These are phyloP conservation scores for Dicranocentrus wangi DNA, from an alignment of 2,888 invertebrate genomes.

Conservation along the genomic window DNA sequence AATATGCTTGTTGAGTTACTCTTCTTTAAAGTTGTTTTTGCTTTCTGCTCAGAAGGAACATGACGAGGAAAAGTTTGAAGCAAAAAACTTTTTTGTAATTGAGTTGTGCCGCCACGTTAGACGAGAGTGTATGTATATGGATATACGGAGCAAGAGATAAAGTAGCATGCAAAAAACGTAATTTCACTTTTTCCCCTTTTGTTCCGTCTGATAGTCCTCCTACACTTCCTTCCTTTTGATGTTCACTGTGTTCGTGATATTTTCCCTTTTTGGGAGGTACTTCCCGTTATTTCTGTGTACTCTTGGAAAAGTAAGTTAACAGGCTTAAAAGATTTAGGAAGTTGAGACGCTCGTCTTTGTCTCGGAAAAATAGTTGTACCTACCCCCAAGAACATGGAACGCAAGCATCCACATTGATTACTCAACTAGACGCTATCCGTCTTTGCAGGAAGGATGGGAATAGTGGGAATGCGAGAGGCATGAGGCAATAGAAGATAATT, in stretches of 20 bases:
- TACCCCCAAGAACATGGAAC: background rate
- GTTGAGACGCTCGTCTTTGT: constrained; percentile 28
- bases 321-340: constrained; percentile 51
- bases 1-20: constrained; percentile 26
- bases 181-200: constrained; percentile 22
- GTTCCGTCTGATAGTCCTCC: background rate
- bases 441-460: too few species aligned
- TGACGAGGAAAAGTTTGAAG: too few species aligned
- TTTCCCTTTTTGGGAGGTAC: background rate
- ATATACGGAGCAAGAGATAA: background rate
- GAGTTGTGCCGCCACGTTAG: constrained; percentile 37
- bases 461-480: too few species aligned
- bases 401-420: constrained; percentile 5
- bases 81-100: constrained; percentile 44
- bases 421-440: constrained; percentile 10
- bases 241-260: background rate
- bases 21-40: background rate
- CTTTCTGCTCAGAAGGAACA: constrained; percentile 12
- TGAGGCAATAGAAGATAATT: too few species aligned
- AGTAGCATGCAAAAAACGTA: constrained; percentile 28
- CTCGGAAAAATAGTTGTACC: background rate
- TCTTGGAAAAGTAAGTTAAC: constrained; percentile 37
- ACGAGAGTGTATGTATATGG: constrained; percentile 12
- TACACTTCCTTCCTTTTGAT: background rate
- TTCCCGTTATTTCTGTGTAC: constrained; percentile 26